These are phyloP conservation scores for Aleiodes sp. DNA, from an alignment of 1,140 invertebrate genomes.

Conservation along the genomic window DNA sequence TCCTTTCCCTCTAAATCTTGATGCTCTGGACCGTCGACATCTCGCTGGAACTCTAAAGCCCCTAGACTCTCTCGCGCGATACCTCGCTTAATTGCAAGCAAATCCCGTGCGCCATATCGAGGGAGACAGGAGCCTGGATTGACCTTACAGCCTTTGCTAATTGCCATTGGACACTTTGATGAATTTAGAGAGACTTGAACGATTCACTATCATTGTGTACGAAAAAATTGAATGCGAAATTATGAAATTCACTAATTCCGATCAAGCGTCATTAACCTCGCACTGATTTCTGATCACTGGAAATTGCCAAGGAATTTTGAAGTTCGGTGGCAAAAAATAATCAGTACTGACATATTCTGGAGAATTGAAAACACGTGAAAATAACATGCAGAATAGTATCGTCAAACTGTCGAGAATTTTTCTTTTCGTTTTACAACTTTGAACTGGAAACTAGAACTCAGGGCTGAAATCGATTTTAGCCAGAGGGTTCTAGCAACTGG, in stretches of 20 bases:
- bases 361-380: too few relatives aligned
- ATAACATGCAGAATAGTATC: too few relatives aligned
- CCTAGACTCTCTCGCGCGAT: background rate
- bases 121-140: background rate
- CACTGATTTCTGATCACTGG: too few relatives aligned
- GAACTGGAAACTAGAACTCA: background rate
- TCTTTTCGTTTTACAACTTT: too few relatives aligned
- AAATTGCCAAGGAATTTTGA: too few relatives aligned
- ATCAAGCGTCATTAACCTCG: too few relatives aligned
- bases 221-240: background rate
- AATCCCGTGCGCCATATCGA: background rate
- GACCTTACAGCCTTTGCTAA: background rate
- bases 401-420: too few relatives aligned
- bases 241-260: too few relatives aligned
- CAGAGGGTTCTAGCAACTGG: background rate
- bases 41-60: background rate
- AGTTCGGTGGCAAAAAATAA: too few relatives aligned
- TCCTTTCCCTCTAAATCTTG: background rate
- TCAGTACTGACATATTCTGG: too few relatives aligned
- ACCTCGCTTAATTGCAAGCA: slow-evolving; percentile 6
- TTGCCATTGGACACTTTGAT: slow-evolving; percentile 3
- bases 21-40: background rate
- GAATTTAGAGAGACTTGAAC: background rate
- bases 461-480: background rate
- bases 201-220: background rate